These are phyloP conservation scores for Himalopsyche japonica DNA, from an alignment of 2,888 invertebrate genomes.

Conservation along the genomic window DNA sequence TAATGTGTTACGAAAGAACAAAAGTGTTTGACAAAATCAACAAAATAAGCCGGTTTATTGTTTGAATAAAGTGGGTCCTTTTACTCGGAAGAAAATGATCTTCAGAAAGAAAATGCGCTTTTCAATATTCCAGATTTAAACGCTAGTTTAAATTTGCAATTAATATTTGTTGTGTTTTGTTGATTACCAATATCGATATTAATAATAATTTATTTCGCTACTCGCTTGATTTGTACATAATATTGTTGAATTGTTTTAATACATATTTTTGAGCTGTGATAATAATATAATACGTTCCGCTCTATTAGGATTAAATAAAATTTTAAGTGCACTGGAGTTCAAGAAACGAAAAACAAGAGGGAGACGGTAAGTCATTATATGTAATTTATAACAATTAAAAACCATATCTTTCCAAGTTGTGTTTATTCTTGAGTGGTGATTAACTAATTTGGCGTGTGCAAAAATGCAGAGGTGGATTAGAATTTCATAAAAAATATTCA, in stretches of 20 bases:
- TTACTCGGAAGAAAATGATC: constrained; percentile 37
- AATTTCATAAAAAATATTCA: too few relatives aligned
- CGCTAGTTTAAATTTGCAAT: background rate
- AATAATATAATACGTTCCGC: background rate
- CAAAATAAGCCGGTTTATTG: background rate
- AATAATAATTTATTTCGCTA: background rate
- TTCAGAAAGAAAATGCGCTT: constrained; percentile 41
- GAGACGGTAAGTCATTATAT: background rate
- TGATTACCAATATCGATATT: background rate
- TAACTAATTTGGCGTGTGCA: background rate
- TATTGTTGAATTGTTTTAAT: background rate
- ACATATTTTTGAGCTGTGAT: background rate
- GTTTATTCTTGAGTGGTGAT: background rate
- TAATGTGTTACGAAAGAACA: background rate
- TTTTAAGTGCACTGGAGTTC: background rate
- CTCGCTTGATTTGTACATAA: background rate
- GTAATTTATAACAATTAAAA: background rate
- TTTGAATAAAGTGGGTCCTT: constrained; percentile 29
- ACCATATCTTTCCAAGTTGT: background rate
- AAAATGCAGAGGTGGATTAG: background rate
- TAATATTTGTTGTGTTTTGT: background rate
- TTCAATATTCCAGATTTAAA: constrained; percentile 27
- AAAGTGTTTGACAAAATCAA: background rate
- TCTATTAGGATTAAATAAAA: background rate
- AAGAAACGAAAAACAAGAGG: background rate